Evolutionary conservation across 2,797 vertebrate species (phyloP).

Genomic region (Syngnathus acus): DNA sequence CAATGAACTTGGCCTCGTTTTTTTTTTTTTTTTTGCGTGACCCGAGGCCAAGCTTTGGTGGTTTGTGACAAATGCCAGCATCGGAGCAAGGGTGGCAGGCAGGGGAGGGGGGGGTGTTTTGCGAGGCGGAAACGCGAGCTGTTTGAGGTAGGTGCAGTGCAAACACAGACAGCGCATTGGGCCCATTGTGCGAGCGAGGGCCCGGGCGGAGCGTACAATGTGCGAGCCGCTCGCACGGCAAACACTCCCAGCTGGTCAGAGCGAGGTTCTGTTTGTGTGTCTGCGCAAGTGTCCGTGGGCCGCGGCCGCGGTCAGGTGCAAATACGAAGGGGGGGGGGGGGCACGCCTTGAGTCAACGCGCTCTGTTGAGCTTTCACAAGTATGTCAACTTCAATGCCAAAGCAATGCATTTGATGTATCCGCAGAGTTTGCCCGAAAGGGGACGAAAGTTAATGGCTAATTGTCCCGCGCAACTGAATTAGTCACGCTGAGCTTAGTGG

Average conservation of each 20-base stretch:
- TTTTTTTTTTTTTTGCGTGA: constrained; percentile 32
- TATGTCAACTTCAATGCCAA: constrained; percentile 61
- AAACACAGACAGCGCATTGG: constrained; percentile 67
- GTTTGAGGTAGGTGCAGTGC: constrained; percentile 66
- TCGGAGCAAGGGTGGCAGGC: constrained; percentile 30
- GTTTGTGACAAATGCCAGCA: constrained; percentile 50
- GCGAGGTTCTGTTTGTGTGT: constrained; percentile 8
- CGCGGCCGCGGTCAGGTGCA: constrained; percentile 53
- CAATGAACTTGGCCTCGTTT: constrained; percentile 55
- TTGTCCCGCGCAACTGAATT: constrained; percentile 33
- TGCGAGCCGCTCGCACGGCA: constrained; percentile 50
- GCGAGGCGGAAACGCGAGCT: constrained; percentile 49
- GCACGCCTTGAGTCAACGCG: constrained; percentile 71
- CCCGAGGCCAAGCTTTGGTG: constrained; percentile 44
- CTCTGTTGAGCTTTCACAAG: constrained; percentile 62
- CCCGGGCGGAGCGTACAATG: constrained; percentile 34
- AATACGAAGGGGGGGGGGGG: constrained; percentile 32
- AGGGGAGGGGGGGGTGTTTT: constrained; percentile 17
- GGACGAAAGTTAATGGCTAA: constrained; percentile 62
- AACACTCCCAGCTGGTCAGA: constrained; percentile 69
- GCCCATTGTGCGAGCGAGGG: constrained; percentile 51
- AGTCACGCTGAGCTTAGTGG: not conserved
- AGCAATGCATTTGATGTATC: constrained; percentile 61
- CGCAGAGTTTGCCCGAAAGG: constrained; percentile 57
- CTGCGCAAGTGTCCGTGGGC: constrained; percentile 11